These are phyloP conservation scores for Bucorvus abyssinicus DNA, from an alignment of 2,797 vertebrate species.

Conservation along the genomic window DNA sequence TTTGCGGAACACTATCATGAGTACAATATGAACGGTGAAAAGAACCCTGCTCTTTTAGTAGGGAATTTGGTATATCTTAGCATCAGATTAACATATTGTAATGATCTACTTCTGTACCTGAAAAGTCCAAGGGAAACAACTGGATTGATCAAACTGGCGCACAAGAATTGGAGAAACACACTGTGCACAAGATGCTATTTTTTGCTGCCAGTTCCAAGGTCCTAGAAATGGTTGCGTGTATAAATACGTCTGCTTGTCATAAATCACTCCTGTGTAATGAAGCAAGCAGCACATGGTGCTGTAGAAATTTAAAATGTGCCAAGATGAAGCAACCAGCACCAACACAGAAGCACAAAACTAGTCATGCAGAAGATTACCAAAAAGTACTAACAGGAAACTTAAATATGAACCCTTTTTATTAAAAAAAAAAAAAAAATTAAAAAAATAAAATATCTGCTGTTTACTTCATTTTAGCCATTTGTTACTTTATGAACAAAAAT, in stretches of 20 bases:
- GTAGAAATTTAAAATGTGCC: conserved; percentile 37
- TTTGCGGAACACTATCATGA: neutral
- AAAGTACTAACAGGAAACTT: conserved; percentile 4
- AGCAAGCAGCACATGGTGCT: conserved; percentile 42
- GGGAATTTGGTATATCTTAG: neutral
- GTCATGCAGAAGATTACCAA: conserved; percentile 32
- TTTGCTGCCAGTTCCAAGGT: conserved; percentile 23
- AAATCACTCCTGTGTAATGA: conserved; percentile 56
- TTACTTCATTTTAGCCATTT: neutral
- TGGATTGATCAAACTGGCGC: neutral
- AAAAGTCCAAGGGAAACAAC: conserved; percentile 12
- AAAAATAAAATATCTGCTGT: neutral
- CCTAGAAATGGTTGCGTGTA: neutral
- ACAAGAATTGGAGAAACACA: neutral
- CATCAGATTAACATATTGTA: neutral
- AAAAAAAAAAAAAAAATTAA: neutral
- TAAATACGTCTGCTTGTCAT: conserved; percentile 41
- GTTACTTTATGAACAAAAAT: neutral
- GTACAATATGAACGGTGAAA: neutral
- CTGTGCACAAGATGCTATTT: conserved; percentile 27
- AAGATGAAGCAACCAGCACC: conserved; percentile 13
- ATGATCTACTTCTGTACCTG: neutral
- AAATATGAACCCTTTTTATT: neutral
- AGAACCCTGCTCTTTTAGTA: neutral
- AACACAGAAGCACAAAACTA: neutral